Conservation (phyloP, 1,140 invertebrate genomes). For the Bombus waltoni region DNA sequence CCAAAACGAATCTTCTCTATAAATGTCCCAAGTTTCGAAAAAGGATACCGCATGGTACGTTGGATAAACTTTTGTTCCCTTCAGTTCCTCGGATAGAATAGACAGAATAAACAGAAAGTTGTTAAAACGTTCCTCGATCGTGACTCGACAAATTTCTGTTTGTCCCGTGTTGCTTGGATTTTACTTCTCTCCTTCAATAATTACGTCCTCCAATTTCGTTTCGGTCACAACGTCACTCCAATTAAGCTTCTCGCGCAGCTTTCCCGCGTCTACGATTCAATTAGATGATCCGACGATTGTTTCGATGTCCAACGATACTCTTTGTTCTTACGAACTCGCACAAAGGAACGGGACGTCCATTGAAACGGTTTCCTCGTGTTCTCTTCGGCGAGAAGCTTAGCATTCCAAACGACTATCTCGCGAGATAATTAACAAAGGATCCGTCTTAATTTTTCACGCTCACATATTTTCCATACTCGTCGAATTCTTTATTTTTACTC, state of each 20-base stretch:
- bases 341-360: not conserved
- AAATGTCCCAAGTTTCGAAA: not conserved
- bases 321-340: not conserved
- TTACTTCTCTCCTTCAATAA: constrained; percentile 9
- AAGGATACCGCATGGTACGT: not conserved
- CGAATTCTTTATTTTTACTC: not conserved
- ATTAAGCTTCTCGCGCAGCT: constrained; percentile 25
- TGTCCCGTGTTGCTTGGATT: not conserved
- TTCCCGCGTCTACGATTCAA: constrained; percentile 26
- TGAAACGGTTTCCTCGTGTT: not conserved
- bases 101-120: not conserved
- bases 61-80: not conserved
- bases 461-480: too few relatives aligned
- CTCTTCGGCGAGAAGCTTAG: not conserved
- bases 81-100: too few relatives aligned
- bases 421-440: not conserved
- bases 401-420: not conserved
- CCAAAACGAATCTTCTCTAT: not conserved
- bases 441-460: not conserved
- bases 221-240: constrained; percentile 14
- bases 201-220: constrained; percentile 24
- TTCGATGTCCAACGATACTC: constrained; percentile 34
- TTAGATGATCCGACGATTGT: constrained; percentile 45
- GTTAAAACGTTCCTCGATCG: not conserved
- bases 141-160: not conserved